A percentile compares a stretch with the other conserved stretches of the same genome.
phyloP scores from a whole-genome alignment of 2,797 vertebrate genomes.

The Coluber constrictor region DNA sequence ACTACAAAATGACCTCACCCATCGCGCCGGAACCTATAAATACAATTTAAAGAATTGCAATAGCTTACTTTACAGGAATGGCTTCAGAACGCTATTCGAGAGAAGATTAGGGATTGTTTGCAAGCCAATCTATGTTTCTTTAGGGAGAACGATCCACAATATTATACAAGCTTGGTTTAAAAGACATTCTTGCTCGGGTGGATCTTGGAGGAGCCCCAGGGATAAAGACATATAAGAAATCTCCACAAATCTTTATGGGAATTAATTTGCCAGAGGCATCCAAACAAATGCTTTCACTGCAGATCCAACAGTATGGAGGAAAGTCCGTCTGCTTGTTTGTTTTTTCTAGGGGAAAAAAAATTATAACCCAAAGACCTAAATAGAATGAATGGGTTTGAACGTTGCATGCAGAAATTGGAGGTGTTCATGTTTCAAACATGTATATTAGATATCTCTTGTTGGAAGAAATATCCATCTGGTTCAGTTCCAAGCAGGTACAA shows the following conservation, averaged over 20 bases:
- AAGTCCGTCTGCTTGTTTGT: neutral
- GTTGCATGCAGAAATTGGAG: neutral
- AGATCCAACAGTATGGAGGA: neutral
- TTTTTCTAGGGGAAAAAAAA: neutral
- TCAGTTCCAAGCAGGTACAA: too few relatives aligned
- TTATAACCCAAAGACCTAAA: neutral
- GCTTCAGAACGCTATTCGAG: neutral
- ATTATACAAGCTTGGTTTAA: neutral
- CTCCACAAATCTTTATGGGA: neutral
- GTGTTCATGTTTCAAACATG: neutral
- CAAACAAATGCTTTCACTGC: neutral
- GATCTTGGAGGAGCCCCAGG: too few relatives aligned
- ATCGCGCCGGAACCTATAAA: conserved; percentile 40
- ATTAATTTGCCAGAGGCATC: neutral
- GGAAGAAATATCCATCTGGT: too few relatives aligned
- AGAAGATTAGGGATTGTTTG: neutral
- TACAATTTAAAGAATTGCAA: conserved; percentile 5
- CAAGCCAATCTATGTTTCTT: neutral
- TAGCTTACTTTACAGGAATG: neutral
- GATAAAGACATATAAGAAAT: neutral
- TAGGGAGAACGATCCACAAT: neutral
- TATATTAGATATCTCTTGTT: neutral
- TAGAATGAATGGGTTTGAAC: neutral
- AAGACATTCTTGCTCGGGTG: neutral
- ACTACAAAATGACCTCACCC: conserved; percentile 38